phyloP scores from a whole-genome alignment of 1,140 invertebrate species.

The Atta texana region DNA sequence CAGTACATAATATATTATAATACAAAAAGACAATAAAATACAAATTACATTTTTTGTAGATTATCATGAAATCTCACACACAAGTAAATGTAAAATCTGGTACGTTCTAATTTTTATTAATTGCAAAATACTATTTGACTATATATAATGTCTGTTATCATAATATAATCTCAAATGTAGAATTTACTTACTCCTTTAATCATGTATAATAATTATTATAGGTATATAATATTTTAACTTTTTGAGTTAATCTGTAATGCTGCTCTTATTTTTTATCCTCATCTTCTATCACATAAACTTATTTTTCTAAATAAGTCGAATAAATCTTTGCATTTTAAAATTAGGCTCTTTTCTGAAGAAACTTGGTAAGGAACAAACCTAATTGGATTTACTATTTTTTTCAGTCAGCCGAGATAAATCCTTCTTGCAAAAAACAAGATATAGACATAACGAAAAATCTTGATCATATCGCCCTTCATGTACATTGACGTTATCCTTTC shows the following conservation, averaged over 20 bases:
- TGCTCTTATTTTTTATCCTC: neutral
- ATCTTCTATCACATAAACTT: neutral
- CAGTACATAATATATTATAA: neutral
- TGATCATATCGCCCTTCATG: neutral
- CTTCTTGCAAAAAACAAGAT: neutral
- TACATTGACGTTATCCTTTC: constrained; percentile 4
- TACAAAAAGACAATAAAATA: no score
- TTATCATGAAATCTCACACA: neutral
- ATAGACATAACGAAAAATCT: neutral
- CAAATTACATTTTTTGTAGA: neutral
- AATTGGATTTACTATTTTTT: neutral
- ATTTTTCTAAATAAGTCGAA: no score
- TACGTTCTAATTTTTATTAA: neutral
- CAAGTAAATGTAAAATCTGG: neutral
- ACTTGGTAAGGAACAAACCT: no score
- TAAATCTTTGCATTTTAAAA: no score
- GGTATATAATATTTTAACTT: neutral
- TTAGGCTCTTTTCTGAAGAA: no score
- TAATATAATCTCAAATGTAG: neutral
- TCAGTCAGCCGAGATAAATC: neutral
- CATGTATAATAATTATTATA: no score
- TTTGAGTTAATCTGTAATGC: neutral
- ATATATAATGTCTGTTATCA: neutral
- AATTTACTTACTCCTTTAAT: neutral
- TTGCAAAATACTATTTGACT: neutral